Conservation (phyloP, 2,113 vertebrate species). For the Anas platyrhynchos region DNA sequence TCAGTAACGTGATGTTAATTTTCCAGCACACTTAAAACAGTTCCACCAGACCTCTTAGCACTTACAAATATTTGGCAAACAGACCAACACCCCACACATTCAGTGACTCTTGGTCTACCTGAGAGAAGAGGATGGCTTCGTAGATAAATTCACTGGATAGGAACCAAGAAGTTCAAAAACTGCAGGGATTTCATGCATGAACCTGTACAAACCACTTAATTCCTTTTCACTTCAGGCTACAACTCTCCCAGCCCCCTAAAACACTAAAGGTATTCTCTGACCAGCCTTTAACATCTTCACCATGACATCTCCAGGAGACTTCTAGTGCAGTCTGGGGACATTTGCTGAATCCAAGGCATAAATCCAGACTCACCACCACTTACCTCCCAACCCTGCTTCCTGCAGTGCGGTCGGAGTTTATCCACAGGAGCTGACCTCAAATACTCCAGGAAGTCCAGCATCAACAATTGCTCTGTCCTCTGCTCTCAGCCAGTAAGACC, state of each 20-base stretch:
- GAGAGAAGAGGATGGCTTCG: background rate
- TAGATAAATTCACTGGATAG: background rate
- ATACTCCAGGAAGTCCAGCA: background rate
- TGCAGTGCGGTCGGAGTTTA: accelerated
- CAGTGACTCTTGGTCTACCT: background rate
- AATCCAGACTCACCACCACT: background rate
- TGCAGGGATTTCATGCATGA: background rate
- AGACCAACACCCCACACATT: background rate
- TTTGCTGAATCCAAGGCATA: background rate
- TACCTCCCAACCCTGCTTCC: background rate
- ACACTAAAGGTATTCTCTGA: background rate
- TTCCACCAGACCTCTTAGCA: background rate
- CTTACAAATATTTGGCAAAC: background rate
- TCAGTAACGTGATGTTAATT: background rate
- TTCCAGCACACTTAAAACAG: background rate
- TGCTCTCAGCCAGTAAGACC: background rate
- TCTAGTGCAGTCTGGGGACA: background rate
- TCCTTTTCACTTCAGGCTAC: background rate
- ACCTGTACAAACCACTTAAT: background rate
- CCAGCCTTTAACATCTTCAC: background rate
- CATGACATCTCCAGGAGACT: background rate
- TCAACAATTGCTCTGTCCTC: background rate
- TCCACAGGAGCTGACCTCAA: background rate
- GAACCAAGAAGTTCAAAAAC: background rate
- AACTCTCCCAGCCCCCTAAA: background rate